Conservation (phyloP, 2,797 vertebrate species). For the Carduelis carduelis region DNA sequence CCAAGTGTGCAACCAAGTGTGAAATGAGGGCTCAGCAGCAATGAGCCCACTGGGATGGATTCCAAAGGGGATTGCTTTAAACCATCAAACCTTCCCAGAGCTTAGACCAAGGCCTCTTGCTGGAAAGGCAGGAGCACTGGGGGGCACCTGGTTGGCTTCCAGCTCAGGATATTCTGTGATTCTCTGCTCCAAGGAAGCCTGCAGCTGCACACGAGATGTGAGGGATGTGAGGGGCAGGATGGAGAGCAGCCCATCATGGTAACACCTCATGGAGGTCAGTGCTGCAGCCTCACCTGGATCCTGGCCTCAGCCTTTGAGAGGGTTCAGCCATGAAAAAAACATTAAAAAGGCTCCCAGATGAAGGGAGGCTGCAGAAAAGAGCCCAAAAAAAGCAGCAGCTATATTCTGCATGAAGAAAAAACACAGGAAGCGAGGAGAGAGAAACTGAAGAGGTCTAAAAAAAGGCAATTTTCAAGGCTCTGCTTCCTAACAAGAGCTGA, state of each 20-base stretch:
- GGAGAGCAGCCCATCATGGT: neutral
- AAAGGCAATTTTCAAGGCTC: neutral
- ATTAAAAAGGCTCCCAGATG: neutral
- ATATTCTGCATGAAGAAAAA: neutral
- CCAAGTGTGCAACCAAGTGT: neutral
- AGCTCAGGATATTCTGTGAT: neutral
- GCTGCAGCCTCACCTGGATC: neutral
- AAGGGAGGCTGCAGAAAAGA: neutral
- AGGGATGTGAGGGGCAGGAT: neutral
- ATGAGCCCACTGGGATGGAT: neutral
- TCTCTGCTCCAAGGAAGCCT: neutral
- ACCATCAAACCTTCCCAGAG: neutral
- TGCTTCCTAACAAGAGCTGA: neutral
- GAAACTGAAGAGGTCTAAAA: neutral
- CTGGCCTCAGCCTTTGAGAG: neutral
- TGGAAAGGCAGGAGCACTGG: neutral
- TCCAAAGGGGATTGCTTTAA: neutral
- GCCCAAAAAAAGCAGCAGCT: neutral
- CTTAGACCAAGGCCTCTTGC: neutral
- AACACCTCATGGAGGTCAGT: neutral
- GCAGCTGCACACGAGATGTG: neutral
- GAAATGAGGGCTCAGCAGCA: neutral
- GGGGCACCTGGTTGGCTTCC: neutral
- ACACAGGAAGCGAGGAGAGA: fast-evolving
- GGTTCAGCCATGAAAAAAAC: neutral